Evolutionary conservation across 2,797 vertebrate species (phyloP), one percentile per base, ranked within the genome.

Genomic region (Microctenopoma lineatum): DNA sequence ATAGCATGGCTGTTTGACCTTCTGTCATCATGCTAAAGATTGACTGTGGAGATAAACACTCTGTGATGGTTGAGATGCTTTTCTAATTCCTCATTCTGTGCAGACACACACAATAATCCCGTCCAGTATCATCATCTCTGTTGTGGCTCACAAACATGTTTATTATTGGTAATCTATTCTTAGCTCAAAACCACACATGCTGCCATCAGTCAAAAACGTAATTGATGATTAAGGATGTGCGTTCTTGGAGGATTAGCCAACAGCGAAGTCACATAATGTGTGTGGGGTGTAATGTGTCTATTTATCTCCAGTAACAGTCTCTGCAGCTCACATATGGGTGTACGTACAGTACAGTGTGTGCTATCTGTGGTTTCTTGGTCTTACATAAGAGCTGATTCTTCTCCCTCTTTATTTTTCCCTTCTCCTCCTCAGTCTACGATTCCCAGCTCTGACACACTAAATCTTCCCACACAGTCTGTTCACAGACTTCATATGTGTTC

Each of bases 341-440:
- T 11, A 21, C 38, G 29, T 51, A 7, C 38, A 44, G 48, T 51
- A 7, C 38, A 44, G 48, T 56, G 29, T 69, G 79, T 73, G 79
- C 84, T 88, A 81, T 89, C 84, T 85, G 82, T 75, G 86, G 83
- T 68, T 83, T 66, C 26, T 61, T 53, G 44, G 46, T 60, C 72
- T 91, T 92, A 84, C 73, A 66, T 89, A 90, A 91, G 79, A 81
- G 53, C 50, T 52, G 54, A 63, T 75, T 87, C 42, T 73, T 72
- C 58, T 73, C 45, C 55, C 32, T 38, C 51, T 45, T 60, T 53
- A 56, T 80, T 11, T 79, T 71, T 63, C 58, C 18, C 32, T 51
- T 51, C n/a, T 67, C 11, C 52, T 62, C 50, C 29, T 46, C 59
- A 53, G 29, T 62, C 51, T 69, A 32, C 11, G 25, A 26, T 60